A percentile compares a stretch with the other conserved stretches of the same genome.
These are phyloP conservation scores for Tupaia chinensis DNA, from an alignment of 2,113 vertebrate species.

Conservation along the genomic window DNA sequence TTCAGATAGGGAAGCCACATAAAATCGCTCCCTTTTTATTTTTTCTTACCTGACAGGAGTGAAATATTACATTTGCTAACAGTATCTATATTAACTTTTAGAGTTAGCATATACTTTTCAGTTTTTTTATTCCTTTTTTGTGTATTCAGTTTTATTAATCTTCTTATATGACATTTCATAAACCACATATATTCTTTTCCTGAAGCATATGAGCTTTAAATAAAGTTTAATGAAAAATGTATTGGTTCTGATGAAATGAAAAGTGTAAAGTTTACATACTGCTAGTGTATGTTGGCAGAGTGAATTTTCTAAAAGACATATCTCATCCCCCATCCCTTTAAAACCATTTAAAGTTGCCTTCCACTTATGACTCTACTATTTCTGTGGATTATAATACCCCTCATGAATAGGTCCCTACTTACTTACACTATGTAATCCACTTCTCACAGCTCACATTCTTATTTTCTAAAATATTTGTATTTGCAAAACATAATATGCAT, in stretches of 20 bases:
- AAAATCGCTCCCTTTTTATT: background rate
- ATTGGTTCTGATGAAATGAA: background rate
- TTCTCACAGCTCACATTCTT: background rate
- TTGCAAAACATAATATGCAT: background rate
- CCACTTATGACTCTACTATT: background rate
- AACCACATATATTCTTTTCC: background rate
- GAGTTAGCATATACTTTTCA: background rate
- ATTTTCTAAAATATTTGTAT: background rate
- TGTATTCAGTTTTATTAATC: background rate
- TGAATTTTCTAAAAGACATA: background rate
- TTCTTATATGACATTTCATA: background rate
- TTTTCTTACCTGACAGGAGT: background rate
- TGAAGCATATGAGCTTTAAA: background rate
- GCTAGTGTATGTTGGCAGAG: background rate
- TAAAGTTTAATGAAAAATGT: conserved; percentile 31
- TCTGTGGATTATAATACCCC: background rate
- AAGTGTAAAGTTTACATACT: background rate
- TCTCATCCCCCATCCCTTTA: background rate
- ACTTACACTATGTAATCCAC: background rate
- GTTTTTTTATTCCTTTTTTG: background rate
- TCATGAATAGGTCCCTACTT: background rate
- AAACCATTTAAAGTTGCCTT: background rate
- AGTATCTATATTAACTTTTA: background rate
- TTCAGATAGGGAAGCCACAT: background rate
- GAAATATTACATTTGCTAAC: background rate